Evolutionary conservation across 2,888 invertebrate species (phyloP), one percentile per base, ranked within the genome.

Genomic region (Eupelmus urozonus): DNA sequence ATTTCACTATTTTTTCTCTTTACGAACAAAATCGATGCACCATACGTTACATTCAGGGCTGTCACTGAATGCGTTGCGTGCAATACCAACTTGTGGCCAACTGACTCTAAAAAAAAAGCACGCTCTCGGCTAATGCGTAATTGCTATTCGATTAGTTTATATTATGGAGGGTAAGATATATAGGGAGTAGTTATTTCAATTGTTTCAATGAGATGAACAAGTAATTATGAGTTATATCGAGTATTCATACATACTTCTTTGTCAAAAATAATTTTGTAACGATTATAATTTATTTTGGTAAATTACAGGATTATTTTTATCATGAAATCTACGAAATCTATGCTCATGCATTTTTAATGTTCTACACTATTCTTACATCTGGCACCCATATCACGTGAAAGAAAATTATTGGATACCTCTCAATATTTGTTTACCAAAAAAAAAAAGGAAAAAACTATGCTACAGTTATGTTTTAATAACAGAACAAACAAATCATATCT

Each of bases 91-190:
- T 18, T 49, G 7, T 63, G 34, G 65, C 85, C 85, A 85, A 83
- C 85, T 85, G 85, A 82, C 85, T 81, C 83, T 63, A 80, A 66
- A 81, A 84, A 69, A 59, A 69, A 76, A 79, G 34, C 78, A 69
- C 40, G 20, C 16, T 53, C 51, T 81, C 79, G 82, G 81, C 82
- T 85, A 85, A 86, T 81, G 76, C 81, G 84, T 85, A 85, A 86
- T 86, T 81, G 85, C 40, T 18, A 72, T 79, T 74, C 85, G 83
- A 87, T 87, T 87, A 87, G 87, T 87, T 87, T 86, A 73, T 53
- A 42, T 42, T 5, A 40, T 25, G 63, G 66, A 57, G 27, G 27
- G 57, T n/a, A n/a, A n/a, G n/a, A n/a, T n/a, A n/a, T n/a, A n/a
- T n/a, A n/a, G n/a, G n/a, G n/a, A n/a, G n/a, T n/a, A n/a, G n/a